Base-by-base conservation (phyloP, 2,888 invertebrate genomes). In the Molanna angustata region DNA sequence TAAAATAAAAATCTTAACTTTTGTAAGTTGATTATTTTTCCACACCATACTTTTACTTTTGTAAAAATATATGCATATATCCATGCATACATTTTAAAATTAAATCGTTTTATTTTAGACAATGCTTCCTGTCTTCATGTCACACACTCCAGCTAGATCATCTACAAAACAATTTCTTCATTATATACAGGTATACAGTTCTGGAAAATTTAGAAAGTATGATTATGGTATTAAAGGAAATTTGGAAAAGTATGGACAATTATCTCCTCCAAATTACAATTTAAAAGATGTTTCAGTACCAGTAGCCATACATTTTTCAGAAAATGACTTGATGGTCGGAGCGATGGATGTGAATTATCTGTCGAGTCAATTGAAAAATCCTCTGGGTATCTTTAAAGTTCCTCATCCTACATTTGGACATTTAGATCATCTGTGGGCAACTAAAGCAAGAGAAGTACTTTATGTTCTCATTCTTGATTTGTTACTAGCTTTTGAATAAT, bases 371-470 rank as follows among this genome's bases (percentile, higher is more conserved):
- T 64, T 82, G 1, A 68, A 70, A 9, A 67, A 70, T 9, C 68
- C 69, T 0, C 60, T 78, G 1, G 78, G 76, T 11, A 72, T 72
- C 60, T 74, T 70, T 56, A 66, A 71, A 61, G 76, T 80, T 0
- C 70, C 74, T 0, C 59, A 75, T 39, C 60, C 67, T 2, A 67
- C 72, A 49, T 79, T 79, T 62, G 79, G 77, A 60, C 82, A 83
- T 62, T 63, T 82, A 37, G 83, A 83, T 63, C 79, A 80, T 60
- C 69, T 82, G 3, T 80, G 78, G 61, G 79, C 76, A 2, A 78
- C 71, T 45, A 73, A 81, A 56, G 63, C 22, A 1, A 43, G 35
- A 37, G 16, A 4, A 9, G 61, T 76, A 20, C 63, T 86, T 4
- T 85, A 85, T 60, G 59, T 69, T 37, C 63, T n/a, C n/a, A n/a